Base-by-base conservation (phyloP, 2,797 vertebrate genomes). In the Argyrosomus regius region DNA sequence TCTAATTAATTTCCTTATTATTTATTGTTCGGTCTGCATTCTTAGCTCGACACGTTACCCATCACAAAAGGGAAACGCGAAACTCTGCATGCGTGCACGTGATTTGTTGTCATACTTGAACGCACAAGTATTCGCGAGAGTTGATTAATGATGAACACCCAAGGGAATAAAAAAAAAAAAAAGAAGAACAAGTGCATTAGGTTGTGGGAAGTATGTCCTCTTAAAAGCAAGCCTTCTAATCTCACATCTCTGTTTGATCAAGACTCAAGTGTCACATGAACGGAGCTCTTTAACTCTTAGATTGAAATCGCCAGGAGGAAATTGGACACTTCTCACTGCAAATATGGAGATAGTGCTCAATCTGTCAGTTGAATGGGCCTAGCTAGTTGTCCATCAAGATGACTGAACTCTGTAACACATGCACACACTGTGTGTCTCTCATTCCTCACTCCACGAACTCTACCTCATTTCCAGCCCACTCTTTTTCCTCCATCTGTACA, bases 1-100 rank as follows among this genome's bases (percentile, higher is more conserved):
- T 74, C 85, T 87, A 90, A 92, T 94, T 87, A 86, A 90, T 88
- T 86, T 75, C 53, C 63, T 73, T 80, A 84, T 91, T 90, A 92
- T 93, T 93, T 85, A 87, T 74, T 84, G 75, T 76, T 88, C 64
- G 59, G 62, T 72, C 76, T 63, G 52, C 71, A 60, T 69, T 67
- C 61, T 56, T 54, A 45, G 60, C 70, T 62, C 69, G 75, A 73
- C 68, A 74, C 49, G 20, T 81, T 79, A 52, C 46, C 53, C 69
- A 72, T 88, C 77, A 72, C 57, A 75, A 50, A 85, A 54, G 31
- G 52, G 72, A 53, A 66, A 39, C 6, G n/a, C 2, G 16, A 39
- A 9, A 39, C 70, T 67, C 2, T n/a, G n/a, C n/a, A n/a, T n/a
- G 0, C 43, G 66, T 56, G 52, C 5, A 14, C 13, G 62, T 60